Base-by-base conservation (phyloP, 2,113 vertebrate species). In the Callithrix jacchus region DNA sequence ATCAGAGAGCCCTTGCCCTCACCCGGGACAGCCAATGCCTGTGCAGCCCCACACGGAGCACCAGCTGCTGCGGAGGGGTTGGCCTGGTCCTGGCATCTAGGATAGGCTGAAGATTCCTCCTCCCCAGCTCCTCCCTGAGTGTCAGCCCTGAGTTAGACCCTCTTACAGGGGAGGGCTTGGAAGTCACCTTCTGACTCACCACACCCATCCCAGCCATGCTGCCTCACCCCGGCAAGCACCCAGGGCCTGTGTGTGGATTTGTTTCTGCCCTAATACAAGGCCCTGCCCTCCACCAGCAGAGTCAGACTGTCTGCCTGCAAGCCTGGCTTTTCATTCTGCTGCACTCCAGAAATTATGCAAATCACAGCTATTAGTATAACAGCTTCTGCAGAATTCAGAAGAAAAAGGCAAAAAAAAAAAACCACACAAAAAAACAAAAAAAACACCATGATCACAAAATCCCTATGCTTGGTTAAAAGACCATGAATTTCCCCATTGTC, bases 341-440 rank as follows among this genome's bases (percentile, higher is more conserved):
- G 68, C 40, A 74, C 89, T 93, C 68, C 73, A 95, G 89, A 95
- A 93, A 91, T 94, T 96, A 94, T 96, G 96, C 89, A 95, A 96
- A 96, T 96, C 66, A 64, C 52, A 89, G 93, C 93, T 89, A 95
- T 91, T 92, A 93, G 95, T 82, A 61, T 88, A 94, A 95, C 81
- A 42, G 79, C 91, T 89, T 95, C 82, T 96, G 56, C 96, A 89
- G 89, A 87, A 96, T 91, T 89, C 80, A 84, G 96, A 87, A 87
- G 91, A 37, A 77, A 95, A 85, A 37, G 49, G 52, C 27, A 64
- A 64, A 64, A 9, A 3, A 1, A 6, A 35, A 58, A 49, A 92
- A n/a, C n/a, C 14, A 47, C 8, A 87, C 86, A 37, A 77, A 49
- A 49, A 12, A 49, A 49, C 42, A 92, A 14, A 42, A 54, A 70